phyloP scores from a whole-genome alignment of 2,888 invertebrate genomes.

The Drosophila anomalipes region DNA sequence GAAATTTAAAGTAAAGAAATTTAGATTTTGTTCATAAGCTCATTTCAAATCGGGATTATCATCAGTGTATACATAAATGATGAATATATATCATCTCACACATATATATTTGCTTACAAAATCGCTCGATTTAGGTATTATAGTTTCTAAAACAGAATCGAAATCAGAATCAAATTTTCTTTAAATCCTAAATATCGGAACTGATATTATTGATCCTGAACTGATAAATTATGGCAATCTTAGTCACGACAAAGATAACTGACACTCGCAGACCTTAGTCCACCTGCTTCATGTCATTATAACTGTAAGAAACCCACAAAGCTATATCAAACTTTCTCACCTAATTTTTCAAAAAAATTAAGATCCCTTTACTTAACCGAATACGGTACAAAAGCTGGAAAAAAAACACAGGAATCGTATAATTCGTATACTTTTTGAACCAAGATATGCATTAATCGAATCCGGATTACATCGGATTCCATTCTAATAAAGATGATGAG shows the following conservation, averaged over 20 bases:
- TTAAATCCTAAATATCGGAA: background rate
- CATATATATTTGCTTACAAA: background rate
- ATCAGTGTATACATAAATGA: background rate
- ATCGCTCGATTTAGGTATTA: background rate
- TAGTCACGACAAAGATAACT: too few relatives aligned
- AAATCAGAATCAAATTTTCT: background rate
- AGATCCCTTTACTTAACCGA: background rate
- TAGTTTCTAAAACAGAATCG: background rate
- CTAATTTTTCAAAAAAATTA: background rate
- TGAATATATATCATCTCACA: background rate
- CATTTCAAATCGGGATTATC: background rate
- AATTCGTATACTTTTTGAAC: background rate
- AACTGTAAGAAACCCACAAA: background rate
- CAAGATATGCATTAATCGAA: background rate
- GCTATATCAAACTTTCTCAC: background rate
- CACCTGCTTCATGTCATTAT: background rate
- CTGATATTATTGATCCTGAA: too few relatives aligned
- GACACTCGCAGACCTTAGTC: background rate
- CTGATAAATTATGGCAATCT: too few relatives aligned
- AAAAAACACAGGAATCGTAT: background rate
- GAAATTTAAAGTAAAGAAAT: background rate
- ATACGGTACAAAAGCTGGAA: background rate
- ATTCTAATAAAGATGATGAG: background rate
- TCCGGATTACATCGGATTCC: background rate
- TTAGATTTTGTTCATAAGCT: background rate